Evolutionary conservation across 2,797 vertebrate genomes (phyloP).

Genomic region (Sandelia bainsii): DNA sequence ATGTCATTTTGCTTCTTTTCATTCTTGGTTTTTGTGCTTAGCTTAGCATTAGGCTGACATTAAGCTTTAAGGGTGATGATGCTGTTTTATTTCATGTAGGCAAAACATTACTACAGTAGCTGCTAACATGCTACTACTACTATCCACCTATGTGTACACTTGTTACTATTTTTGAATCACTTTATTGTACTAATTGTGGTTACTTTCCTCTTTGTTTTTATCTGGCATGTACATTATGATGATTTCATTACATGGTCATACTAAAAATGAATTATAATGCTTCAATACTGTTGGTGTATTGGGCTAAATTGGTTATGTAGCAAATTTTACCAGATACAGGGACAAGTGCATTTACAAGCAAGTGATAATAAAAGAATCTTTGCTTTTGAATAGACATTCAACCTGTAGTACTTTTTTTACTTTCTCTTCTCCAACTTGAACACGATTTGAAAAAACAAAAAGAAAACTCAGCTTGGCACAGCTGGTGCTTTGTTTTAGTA

Average conservation of each 20-base stretch:
- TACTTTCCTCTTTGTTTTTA: neutral
- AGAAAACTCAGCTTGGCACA: constrained; percentile 6
- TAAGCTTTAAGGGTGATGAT: no score
- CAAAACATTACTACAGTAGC: neutral
- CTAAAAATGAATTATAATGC: constrained; percentile 12
- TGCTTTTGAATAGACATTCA: neutral
- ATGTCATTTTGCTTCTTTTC: no score
- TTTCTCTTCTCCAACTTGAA: neutral
- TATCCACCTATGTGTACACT: neutral
- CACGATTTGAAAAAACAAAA: neutral
- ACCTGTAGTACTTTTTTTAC: neutral
- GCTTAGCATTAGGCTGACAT: neutral
- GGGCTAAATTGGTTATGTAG: neutral
- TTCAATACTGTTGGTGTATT: constrained; percentile 6
- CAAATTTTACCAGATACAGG: no score
- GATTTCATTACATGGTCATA: neutral
- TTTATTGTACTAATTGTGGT: neutral
- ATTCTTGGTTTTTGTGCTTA: no score
- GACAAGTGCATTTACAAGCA: no score
- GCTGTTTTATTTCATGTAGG: no score
- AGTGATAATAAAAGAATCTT: no score
- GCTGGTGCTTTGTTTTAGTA: constrained; percentile 31
- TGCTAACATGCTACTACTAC: neutral
- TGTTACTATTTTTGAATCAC: neutral
- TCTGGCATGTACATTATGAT: neutral